Conservation (phyloP, 1,140 invertebrate species). For the Asobara japonica region DNA sequence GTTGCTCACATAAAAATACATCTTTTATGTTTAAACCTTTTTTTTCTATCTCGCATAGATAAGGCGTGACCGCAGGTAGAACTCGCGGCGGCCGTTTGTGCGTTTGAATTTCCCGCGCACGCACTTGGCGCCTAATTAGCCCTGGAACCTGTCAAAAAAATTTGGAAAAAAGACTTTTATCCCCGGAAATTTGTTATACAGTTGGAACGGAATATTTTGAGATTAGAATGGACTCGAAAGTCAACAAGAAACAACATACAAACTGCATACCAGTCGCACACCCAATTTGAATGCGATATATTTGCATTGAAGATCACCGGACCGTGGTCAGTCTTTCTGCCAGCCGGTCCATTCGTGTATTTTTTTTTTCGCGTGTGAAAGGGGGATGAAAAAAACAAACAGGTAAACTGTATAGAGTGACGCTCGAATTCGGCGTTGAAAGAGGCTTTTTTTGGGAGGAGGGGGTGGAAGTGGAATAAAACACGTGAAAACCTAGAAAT, state of each 20-base stretch:
- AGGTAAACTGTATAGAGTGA: not conserved
- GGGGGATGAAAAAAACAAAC: constrained; percentile 6
- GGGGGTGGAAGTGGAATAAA: too few relatives aligned
- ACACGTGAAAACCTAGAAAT: not conserved
- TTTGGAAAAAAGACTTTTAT: too few relatives aligned
- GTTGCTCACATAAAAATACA: too few relatives aligned
- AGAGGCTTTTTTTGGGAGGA: not conserved
- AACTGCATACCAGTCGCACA: not conserved
- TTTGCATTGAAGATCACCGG: constrained; percentile 15
- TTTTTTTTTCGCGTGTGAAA: constrained; percentile 9
- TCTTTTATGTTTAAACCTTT: too few relatives aligned
- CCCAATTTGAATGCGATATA: constrained; percentile 2
- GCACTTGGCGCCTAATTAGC: too few relatives aligned
- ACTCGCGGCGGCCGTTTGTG: too few relatives aligned
- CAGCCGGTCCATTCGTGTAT: constrained; percentile 10
- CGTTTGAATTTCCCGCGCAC: too few relatives aligned
- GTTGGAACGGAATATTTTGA: not conserved
- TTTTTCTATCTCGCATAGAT: too few relatives aligned
- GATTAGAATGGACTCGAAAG: constrained; percentile 20
- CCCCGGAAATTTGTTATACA: not conserved
- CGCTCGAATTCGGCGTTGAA: not conserved
- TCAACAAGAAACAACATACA: constrained; percentile 14
- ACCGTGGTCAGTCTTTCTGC: constrained; percentile 3
- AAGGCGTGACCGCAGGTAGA: too few relatives aligned
- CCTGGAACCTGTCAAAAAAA: too few relatives aligned